These are phyloP conservation scores for Acanthopleura granulata DNA, from an alignment of 2,888 invertebrate species.

Conservation along the genomic window DNA sequence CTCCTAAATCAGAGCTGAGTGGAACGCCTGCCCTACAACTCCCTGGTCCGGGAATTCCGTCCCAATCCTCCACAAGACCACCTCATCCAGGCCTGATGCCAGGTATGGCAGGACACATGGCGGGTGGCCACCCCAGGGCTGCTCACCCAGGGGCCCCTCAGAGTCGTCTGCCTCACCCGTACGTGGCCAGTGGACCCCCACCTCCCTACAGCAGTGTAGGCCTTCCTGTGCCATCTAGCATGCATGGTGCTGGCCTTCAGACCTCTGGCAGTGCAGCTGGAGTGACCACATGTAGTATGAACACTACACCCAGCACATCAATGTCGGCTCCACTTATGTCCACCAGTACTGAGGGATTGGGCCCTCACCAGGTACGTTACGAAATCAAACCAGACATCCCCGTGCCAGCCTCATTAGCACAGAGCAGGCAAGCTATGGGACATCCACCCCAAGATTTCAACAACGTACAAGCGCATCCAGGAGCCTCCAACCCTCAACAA, in stretches of 20 bases:
- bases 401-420: background rate
- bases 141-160: conserved; percentile 18
- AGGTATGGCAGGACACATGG: conserved; percentile 18
- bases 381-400: background rate
- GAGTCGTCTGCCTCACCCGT: background rate
- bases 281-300: background rate
- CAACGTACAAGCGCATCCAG: conserved; percentile 22
- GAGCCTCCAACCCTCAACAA: conserved; percentile 21
- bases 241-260: background rate
- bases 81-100: background rate
- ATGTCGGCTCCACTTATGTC: background rate
- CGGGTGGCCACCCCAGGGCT: conserved; percentile 5
- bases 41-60: background rate
- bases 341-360: background rate
- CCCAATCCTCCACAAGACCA: background rate
- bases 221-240: background rate
- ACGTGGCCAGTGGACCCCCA: background rate
- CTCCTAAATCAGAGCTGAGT: background rate
- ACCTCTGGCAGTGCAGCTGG: background rate
- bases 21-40: background rate
- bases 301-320: background rate
- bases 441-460: too few relatives aligned
- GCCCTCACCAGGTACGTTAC: conserved; percentile 17
- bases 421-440: too few relatives aligned
- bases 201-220: conserved; percentile 16